Base-by-base conservation (phyloP, 2,113 vertebrate species). In the Festucalex cinctus region DNA sequence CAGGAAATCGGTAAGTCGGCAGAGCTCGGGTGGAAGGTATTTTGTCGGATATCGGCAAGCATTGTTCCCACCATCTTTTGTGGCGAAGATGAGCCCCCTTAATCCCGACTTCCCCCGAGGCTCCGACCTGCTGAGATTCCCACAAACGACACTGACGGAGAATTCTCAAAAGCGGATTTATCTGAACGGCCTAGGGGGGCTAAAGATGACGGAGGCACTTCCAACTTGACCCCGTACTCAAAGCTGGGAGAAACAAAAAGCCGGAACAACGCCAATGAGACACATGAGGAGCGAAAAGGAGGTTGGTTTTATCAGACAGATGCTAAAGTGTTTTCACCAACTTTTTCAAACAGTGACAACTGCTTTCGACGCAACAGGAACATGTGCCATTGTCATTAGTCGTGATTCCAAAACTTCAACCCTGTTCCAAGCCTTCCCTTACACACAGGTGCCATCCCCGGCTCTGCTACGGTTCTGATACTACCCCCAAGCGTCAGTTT, bases 31-130 rank as follows among this genome's bases (percentile, higher is more conserved):
- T 46, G 72, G 64, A 79, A 37, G 63, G 77, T 56, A 78, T 78
- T 73, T 74, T 58, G 63, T 66, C 63, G 35, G 68, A 63, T n/a
- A 48, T 79, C 68, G 37, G 49, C 16, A 32, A 28, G 65, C 69
- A 85, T 79, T 86, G 79, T 88, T 84, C 81, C 72, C 68, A 1
- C 32, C 22, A 39, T 70, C 83, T 76, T 86, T 66, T 81, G 73
- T 69, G 63, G 56, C 69, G 13, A 16, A 73, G 77, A 78, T 76
- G 81, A 84, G 68, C 59, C 71, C 36, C 73, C 64, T 85, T 83
- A 85, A 88, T 85, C 74, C 78, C 0, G 41, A 69, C 69, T 77
- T 73, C 60, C 82, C 82, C 79, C 43, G 62, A 56, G 68, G 83
- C 66, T 61, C 69, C 61, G 77, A 80, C 58, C 73, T 35, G 43